Conservation (phyloP, 2,888 invertebrate species). For the Eristalis arbustorum region DNA sequence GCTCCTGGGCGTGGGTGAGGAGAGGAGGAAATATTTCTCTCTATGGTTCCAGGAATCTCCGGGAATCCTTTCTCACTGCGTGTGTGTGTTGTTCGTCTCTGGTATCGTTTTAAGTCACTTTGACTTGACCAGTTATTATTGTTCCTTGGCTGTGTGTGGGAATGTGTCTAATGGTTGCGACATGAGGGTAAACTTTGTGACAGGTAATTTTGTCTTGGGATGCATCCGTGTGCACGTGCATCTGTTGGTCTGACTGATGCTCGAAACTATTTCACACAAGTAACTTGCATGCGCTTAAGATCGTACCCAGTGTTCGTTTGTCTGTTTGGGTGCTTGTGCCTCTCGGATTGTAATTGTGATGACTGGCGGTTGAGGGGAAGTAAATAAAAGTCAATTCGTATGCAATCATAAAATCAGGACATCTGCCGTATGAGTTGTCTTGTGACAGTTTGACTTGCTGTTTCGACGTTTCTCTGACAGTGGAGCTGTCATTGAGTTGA, state of each 20-base stretch:
- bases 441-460: neutral
- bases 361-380: neutral
- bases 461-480: neutral
- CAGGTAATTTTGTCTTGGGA: constrained; percentile 44
- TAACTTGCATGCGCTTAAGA: neutral
- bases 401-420: constrained; percentile 26
- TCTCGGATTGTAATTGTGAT: neutral
- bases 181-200: constrained; percentile 45
- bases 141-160: constrained; percentile 8
- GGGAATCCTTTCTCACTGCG: neutral
- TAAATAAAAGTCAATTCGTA: constrained; percentile 39
- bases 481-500: neutral
- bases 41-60: too few relatives aligned
- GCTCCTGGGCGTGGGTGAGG: neutral
- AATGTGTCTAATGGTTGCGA: neutral
- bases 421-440: neutral
- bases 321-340: neutral
- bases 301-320: neutral
- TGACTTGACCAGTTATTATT: constrained; percentile 57
- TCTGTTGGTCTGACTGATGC: neutral
- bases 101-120: neutral
- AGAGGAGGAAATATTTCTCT: too few relatives aligned
- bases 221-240: neutral
- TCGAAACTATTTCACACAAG: neutral
- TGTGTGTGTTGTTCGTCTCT: neutral